These are phyloP conservation scores for Nomada lathburiana DNA, from an alignment of 2,888 invertebrate species.

Conservation along the genomic window DNA sequence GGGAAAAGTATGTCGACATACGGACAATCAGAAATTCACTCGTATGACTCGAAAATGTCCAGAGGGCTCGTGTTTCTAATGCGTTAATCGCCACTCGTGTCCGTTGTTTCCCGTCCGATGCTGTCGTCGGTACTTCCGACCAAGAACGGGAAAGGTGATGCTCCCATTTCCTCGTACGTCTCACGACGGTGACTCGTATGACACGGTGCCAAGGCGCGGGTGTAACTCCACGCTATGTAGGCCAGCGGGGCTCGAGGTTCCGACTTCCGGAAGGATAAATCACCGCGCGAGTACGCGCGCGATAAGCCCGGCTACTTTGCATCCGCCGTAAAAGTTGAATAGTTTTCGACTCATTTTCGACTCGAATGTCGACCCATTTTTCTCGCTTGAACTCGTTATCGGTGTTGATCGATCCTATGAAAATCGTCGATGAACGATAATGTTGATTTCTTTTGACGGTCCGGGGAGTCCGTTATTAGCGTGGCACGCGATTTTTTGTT, in stretches of 20 bases:
- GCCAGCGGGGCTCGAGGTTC: slow-evolving; percentile 72
- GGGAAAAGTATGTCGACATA: too few relatives aligned
- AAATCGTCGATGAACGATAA: not conserved
- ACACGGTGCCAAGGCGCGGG: slow-evolving; percentile 69
- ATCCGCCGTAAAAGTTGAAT: slow-evolving; percentile 74
- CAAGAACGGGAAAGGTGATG: slow-evolving; percentile 60
- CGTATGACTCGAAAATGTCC: too few relatives aligned
- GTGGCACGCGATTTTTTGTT: too few relatives aligned
- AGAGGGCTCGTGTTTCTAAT: too few relatives aligned
- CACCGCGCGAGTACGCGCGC: slow-evolving; percentile 76
- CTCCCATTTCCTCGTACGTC: slow-evolving; percentile 71
- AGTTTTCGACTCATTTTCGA: slow-evolving; percentile 70
- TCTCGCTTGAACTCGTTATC: not conserved
- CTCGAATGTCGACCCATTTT: slow-evolving; percentile 27
- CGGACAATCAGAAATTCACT: too few relatives aligned
- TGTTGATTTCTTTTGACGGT: not conserved
- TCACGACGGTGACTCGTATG: slow-evolving; percentile 70
- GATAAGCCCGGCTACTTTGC: slow-evolving; percentile 76
- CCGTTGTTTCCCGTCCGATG: slow-evolving; percentile 39
- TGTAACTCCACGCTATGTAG: slow-evolving; percentile 77
- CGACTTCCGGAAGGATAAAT: slow-evolving; percentile 79
- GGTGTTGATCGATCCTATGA: not conserved
- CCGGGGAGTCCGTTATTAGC: too few relatives aligned
- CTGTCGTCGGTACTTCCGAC: slow-evolving; percentile 49
- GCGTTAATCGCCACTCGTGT: not conserved